phyloP scores from a whole-genome alignment of 2,888 invertebrate species.

The Phrixothrix hirtus region DNA sequence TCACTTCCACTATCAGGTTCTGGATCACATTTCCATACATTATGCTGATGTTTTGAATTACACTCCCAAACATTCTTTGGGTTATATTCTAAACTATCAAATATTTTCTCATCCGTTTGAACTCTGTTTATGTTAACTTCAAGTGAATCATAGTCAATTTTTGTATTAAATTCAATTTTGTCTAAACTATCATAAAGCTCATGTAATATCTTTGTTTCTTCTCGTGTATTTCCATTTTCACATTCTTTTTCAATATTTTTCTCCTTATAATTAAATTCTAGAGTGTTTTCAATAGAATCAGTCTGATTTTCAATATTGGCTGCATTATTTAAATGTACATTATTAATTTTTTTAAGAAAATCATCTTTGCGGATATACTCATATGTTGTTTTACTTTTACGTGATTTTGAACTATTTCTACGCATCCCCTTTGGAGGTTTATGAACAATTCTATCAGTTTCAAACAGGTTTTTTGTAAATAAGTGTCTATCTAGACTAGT shows the following conservation, averaged over 20 bases:
- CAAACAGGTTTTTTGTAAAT: slow-evolving; percentile 53
- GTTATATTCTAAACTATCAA: slow-evolving; percentile 48
- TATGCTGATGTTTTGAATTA: slow-evolving; percentile 29
- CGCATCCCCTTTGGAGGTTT: slow-evolving; percentile 75
- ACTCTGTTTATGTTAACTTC: slow-evolving; percentile 47
- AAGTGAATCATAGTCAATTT: slow-evolving; percentile 49
- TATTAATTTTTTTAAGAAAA: slow-evolving; percentile 43
- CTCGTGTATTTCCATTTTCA: slow-evolving; percentile 38
- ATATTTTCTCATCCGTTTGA: slow-evolving; percentile 41
- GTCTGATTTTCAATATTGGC: slow-evolving; percentile 32
- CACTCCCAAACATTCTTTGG: slow-evolving; percentile 40
- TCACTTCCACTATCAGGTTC: slow-evolving; percentile 12
- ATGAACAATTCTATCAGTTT: slow-evolving; percentile 62
- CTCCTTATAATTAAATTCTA: slow-evolving; percentile 54
- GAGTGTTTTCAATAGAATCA: slow-evolving; percentile 46
- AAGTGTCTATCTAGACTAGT: slow-evolving; percentile 56
- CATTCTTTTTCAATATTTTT: slow-evolving; percentile 51
- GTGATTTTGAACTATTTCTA: slow-evolving; percentile 63
- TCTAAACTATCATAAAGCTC: slow-evolving; percentile 53
- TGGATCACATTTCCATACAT: slow-evolving; percentile 18
- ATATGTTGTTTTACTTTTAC: slow-evolving; percentile 50
- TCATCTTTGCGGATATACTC: slow-evolving; percentile 55
- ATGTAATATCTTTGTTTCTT: slow-evolving; percentile 30
- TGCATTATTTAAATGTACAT: slow-evolving; percentile 34
- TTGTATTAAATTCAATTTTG: slow-evolving; percentile 44